Evolutionary conservation across 2,797 vertebrate genomes (phyloP).

Genomic region (Avahi laniger): DNA sequence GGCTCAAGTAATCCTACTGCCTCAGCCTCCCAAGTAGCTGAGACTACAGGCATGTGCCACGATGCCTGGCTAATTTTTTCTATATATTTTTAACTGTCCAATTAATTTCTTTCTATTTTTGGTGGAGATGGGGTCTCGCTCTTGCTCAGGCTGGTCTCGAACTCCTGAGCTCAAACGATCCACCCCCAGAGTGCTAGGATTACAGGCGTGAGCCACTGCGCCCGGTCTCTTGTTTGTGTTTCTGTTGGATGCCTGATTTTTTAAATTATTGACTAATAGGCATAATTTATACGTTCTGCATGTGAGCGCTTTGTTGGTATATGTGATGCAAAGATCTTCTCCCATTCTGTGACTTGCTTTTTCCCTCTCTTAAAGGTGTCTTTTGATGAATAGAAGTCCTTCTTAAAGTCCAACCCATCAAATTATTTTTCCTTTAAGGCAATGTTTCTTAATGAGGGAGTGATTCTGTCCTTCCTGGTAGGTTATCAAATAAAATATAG

Average conservation of each 20-base stretch:
- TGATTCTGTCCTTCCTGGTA: background rate
- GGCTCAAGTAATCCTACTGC: too few relatives aligned
- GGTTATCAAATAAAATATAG: background rate
- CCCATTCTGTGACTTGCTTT: background rate
- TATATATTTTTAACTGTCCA: too few relatives aligned
- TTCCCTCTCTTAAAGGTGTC: background rate
- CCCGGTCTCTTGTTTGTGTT: background rate
- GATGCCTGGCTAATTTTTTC: too few relatives aligned
- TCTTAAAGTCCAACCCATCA: background rate
- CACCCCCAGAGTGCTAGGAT: too few relatives aligned
- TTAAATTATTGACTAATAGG: background rate
- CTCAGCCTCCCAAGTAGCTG: too few relatives aligned
- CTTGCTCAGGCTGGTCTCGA: too few relatives aligned
- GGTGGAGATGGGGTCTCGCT: too few relatives aligned
- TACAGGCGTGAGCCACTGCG: too few relatives aligned
- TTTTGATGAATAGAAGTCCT: background rate
- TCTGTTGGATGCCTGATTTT: conserved; percentile 1
- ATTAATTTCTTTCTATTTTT: too few relatives aligned
- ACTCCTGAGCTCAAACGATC: too few relatives aligned
- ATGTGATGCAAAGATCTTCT: background rate
- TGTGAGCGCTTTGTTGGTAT: background rate
- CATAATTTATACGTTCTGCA: background rate
- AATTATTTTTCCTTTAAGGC: conserved; percentile 3
- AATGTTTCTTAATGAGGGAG: background rate
- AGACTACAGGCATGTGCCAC: too few relatives aligned